A percentile compares a stretch with the other conserved stretches of the same genome.
phyloP scores from a whole-genome alignment of 2,797 vertebrate genomes.

The Apogon hyalosoma region DNA sequence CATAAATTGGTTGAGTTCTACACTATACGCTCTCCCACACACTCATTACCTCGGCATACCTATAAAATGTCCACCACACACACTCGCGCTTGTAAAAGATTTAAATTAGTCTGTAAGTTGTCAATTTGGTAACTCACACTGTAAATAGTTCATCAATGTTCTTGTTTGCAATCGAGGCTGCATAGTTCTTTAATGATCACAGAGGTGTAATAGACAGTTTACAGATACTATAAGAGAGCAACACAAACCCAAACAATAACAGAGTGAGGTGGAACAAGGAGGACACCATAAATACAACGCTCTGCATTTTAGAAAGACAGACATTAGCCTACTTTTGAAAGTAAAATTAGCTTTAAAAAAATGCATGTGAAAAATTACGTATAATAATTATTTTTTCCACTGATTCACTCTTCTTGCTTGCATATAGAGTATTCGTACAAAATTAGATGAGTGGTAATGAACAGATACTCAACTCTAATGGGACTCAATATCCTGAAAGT shows the following conservation, averaged over 20 bases:
- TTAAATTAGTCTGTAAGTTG: background rate
- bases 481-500: constrained; percentile 25
- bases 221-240: background rate
- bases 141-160: background rate
- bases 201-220: background rate
- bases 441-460: constrained; percentile 6
- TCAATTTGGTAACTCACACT: background rate
- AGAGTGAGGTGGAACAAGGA: background rate
- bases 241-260: background rate
- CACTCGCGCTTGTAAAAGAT: background rate
- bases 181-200: background rate
- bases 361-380: background rate
- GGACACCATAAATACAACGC: background rate
- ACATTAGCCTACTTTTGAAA: background rate
- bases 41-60: background rate
- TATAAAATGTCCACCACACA: background rate
- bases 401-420: background rate
- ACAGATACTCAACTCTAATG: background rate
- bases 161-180: background rate
- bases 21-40: background rate
- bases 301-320: background rate
- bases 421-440: background rate
- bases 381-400: background rate
- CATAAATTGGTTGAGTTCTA: background rate
- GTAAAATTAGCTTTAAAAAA: background rate